These are phyloP conservation scores for Rhaphigaster nebulosa DNA, from an alignment of 2,888 invertebrate species.

Conservation along the genomic window DNA sequence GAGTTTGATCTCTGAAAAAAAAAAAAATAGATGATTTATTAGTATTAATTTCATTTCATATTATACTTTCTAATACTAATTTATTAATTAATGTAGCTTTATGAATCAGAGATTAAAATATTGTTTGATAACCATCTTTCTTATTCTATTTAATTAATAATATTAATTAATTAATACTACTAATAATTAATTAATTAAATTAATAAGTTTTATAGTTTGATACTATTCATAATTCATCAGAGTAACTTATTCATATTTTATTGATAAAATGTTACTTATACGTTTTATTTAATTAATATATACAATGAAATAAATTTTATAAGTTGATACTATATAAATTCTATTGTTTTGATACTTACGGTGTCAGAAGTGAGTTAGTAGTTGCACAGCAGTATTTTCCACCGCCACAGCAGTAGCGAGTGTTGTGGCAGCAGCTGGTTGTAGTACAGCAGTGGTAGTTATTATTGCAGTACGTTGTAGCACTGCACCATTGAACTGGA, in stretches of 20 bases:
- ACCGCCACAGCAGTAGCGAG: slow-evolving; percentile 32
- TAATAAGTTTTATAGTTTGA: too few relatives aligned
- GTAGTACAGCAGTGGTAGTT: slow-evolving; percentile 23
- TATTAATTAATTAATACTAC: too few relatives aligned
- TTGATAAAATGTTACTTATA: background rate
- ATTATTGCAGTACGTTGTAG: background rate
- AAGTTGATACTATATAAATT: background rate
- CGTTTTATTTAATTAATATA: too few relatives aligned
- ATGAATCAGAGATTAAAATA: too few relatives aligned
- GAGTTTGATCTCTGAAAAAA: slow-evolving; percentile 6
- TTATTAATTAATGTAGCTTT: too few relatives aligned
- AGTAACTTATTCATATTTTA: too few relatives aligned
- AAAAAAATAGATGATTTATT: background rate
- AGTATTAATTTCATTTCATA: background rate
- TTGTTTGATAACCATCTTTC: too few relatives aligned
- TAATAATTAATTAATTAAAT: too few relatives aligned
- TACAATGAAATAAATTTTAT: too few relatives aligned
- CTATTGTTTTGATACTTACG: background rate
- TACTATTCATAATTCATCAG: too few relatives aligned
- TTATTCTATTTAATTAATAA: too few relatives aligned
- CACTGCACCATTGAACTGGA: background rate
- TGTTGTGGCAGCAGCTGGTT: slow-evolving; percentile 8
- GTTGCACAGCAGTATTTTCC: background rate
- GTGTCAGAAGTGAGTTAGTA: background rate
- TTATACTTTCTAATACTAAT: too few relatives aligned